These are phyloP conservation scores for Thamnophis sirtalis DNA, from an alignment of 2,113 vertebrate genomes.

Conservation along the genomic window DNA sequence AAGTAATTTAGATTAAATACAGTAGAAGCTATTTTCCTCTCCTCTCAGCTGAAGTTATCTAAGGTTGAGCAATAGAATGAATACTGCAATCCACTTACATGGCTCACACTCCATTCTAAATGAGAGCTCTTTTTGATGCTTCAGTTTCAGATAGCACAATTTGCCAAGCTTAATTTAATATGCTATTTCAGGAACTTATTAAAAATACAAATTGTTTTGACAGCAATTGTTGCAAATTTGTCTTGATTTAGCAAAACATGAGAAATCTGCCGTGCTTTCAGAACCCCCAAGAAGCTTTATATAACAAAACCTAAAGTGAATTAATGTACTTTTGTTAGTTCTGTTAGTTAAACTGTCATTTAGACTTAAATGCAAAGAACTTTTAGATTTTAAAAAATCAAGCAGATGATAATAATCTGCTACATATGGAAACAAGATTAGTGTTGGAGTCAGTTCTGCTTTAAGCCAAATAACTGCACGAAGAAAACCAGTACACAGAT, in stretches of 20 bases:
- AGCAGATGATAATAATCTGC: background rate
- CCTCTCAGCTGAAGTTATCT: background rate
- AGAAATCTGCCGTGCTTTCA: background rate
- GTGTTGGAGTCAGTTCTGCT: background rate
- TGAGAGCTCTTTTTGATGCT: background rate
- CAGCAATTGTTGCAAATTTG: background rate
- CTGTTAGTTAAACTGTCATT: background rate
- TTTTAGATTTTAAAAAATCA: background rate
- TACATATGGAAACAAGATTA: background rate
- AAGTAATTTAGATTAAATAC: background rate
- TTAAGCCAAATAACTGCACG: background rate
- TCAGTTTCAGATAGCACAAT: background rate
- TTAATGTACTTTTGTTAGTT: background rate
- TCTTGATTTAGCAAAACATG: background rate
- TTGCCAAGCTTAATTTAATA: background rate
- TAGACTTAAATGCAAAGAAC: background rate
- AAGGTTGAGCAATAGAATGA: background rate
- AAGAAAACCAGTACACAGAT: background rate
- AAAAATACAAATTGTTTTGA: background rate
- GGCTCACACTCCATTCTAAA: background rate
- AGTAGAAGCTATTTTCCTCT: background rate
- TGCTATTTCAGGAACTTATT: background rate
- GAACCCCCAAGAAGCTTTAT: background rate
- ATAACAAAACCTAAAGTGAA: background rate
- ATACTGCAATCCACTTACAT: background rate